Evolutionary conservation across 2,888 invertebrate genomes (phyloP).

Genomic region (Drosophila anceps): DNA sequence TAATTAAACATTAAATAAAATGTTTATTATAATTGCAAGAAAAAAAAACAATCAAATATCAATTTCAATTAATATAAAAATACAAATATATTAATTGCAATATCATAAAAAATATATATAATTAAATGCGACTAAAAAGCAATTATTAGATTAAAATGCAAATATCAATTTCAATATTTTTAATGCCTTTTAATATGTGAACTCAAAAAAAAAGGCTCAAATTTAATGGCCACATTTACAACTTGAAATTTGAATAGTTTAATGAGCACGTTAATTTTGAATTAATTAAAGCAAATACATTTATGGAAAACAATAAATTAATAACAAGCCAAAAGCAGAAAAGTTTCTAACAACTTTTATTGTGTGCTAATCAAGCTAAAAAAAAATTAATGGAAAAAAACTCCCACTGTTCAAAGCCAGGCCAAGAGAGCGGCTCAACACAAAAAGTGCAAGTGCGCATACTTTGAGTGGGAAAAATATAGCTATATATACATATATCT

Average conservation of each 20-base stretch:
- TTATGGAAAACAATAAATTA: slow-evolving; percentile 57
- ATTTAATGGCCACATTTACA: slow-evolving; percentile 33
- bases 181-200: slow-evolving; percentile 4
- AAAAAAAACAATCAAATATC: background rate
- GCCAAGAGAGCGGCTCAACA: slow-evolving; percentile 20
- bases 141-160: background rate
- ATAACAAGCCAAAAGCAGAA: slow-evolving; percentile 45
- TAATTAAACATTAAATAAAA: background rate
- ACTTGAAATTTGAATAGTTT: slow-evolving; percentile 33
- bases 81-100: background rate
- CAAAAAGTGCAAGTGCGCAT: slow-evolving; percentile 54
- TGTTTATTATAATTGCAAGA: background rate
- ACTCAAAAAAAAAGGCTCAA: slow-evolving; percentile 20
- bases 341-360: slow-evolving; percentile 52
- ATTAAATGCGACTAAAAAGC: slow-evolving; percentile 4
- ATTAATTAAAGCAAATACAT: slow-evolving; percentile 39
- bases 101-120: background rate
- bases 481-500: background rate
- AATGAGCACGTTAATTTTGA: slow-evolving; percentile 46
- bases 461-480: slow-evolving; percentile 11
- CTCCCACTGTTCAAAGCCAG: slow-evolving; percentile 57
- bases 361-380: slow-evolving; percentile 74
- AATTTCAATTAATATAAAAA: background rate
- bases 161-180: slow-evolving; percentile 11
- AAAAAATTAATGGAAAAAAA: slow-evolving; percentile 13